Evolutionary conservation across 2,797 vertebrate genomes (phyloP), one percentile per base, ranked within the genome.

Genomic region (Kryptolebias ocellatus): DNA sequence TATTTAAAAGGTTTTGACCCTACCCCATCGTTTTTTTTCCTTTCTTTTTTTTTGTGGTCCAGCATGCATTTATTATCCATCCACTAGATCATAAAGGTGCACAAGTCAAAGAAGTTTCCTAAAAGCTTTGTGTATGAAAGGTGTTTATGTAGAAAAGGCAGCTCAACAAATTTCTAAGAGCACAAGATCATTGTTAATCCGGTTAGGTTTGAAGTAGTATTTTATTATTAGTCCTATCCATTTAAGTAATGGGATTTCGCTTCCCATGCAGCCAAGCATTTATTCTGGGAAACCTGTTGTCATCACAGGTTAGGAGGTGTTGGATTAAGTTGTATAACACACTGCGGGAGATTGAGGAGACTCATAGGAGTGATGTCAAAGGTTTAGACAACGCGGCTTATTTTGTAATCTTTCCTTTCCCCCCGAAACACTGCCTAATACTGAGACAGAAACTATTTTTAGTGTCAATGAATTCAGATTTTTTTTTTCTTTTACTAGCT

Each of bases 191-290:
- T 76, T 90, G 86, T 81, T 92, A 94, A 92, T 92, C 90, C 79
- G 61, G 74, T 91, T 88, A 86, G 61, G 69, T 73, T 76, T 64
- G 69, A 91, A 87, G 90, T 89, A 86, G 90, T 88, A 87, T 85
- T 91, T 88, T 90, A 92, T 92, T 92, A 92, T 91, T 90, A 89
- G 86, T 86, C 74, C 70, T 76, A 85, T 90, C 86, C 88, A 86
- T 92, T 92, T 91, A 89, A 82, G 85, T 90, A 92, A 93, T 84
- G 76, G 83, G 92, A 90, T 92, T 91, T 64, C 72, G 74, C 83
- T 88, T n/a, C 53, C 81, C 79, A 68, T 74, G 78, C 79, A 88
- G 87, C 79, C 70, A 70, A 83, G 72, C 82, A 64, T 81, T 77
- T 77, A 83, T 76, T 74, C 74, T 84, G 64, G 74, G 53, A 34